These are phyloP conservation scores for Bombycilla garrulus DNA, from an alignment of 2,113 vertebrate genomes.

Conservation along the genomic window DNA sequence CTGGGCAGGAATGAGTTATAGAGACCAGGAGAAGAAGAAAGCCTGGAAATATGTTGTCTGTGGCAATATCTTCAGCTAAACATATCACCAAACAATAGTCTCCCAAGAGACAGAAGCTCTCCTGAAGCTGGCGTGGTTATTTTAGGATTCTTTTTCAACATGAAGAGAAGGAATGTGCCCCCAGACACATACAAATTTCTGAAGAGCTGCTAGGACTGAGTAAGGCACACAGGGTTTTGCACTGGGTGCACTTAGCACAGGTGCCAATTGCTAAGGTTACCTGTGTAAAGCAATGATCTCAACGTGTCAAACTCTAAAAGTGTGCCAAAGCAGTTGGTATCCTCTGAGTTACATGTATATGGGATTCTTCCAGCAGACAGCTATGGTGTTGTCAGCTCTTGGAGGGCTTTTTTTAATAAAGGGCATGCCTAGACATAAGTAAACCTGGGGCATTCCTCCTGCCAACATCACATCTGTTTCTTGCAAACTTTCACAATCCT, in stretches of 20 bases:
- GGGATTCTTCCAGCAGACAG: slow-evolving; percentile 43
- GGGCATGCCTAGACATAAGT: slow-evolving; percentile 64
- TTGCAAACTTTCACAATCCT: slow-evolving; percentile 61
- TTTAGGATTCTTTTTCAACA: slow-evolving; percentile 61
- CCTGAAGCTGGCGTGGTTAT: slow-evolving; percentile 55
- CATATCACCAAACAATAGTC: slow-evolving; percentile 63
- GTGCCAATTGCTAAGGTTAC: slow-evolving; percentile 58
- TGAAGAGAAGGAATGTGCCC: slow-evolving; percentile 47
- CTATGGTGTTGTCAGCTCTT: slow-evolving; percentile 1
- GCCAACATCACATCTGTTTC: slow-evolving; percentile 58
- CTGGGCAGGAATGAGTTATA: slow-evolving; percentile 44
- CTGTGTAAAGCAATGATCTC: slow-evolving; percentile 34
- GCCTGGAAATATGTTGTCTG: slow-evolving; percentile 49
- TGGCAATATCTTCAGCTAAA: slow-evolving; percentile 59
- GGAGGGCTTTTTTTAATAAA: slow-evolving; percentile 13
- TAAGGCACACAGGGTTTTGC: not conserved
- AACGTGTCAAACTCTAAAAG: not conserved
- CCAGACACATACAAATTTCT: slow-evolving; percentile 42
- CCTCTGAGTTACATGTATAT: not conserved
- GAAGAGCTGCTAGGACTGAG: slow-evolving; percentile 3
- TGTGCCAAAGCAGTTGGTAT: slow-evolving; percentile 1
- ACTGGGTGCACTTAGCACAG: not conserved
- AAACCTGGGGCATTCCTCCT: slow-evolving; percentile 58
- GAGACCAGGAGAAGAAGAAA: slow-evolving; percentile 43
- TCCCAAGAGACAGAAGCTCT: slow-evolving; percentile 58